Evolutionary conservation across 2,113 vertebrate species (phyloP).

Genomic region (Petroica traversi): DNA sequence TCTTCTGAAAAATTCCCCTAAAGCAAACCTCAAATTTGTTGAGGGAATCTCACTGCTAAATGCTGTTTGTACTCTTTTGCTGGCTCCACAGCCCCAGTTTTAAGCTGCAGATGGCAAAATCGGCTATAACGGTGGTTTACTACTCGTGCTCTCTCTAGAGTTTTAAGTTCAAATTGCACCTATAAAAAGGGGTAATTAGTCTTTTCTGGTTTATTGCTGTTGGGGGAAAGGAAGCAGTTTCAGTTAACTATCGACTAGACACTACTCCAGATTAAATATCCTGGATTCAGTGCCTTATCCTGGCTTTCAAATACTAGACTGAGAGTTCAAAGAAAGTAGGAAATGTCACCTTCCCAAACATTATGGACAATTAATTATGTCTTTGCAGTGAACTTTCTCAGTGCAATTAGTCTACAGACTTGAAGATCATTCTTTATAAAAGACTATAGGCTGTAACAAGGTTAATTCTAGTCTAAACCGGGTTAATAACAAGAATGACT

Average conservation of each 20-base stretch:
- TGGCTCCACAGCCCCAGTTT: slow-evolving; percentile 27
- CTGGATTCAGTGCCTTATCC: slow-evolving; percentile 6
- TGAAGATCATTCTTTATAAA: slow-evolving; percentile 66
- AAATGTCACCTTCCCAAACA: slow-evolving; percentile 76
- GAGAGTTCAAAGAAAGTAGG: slow-evolving; percentile 63
- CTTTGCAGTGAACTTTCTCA: slow-evolving; percentile 52
- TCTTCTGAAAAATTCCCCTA: not conserved
- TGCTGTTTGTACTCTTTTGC: not conserved
- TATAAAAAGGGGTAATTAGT: slow-evolving; percentile 74
- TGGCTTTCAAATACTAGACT: slow-evolving; percentile 44
- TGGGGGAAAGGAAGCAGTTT: slow-evolving; percentile 60
- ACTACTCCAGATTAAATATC: slow-evolving; percentile 60
- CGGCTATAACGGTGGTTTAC: slow-evolving; percentile 43
- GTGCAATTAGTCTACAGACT: slow-evolving; percentile 53
- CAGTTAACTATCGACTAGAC: slow-evolving; percentile 61
- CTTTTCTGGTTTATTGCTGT: slow-evolving; percentile 63
- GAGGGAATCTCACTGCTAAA: not conserved
- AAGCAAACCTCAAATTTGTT: not conserved
- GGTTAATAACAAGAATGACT: slow-evolving; percentile 53
- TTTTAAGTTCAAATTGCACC: slow-evolving; percentile 68
- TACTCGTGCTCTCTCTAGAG: slow-evolving; percentile 51
- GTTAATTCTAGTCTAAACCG: slow-evolving; percentile 66
- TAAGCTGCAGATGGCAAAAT: slow-evolving; percentile 66
- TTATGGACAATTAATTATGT: slow-evolving; percentile 68
- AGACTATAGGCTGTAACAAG: slow-evolving; percentile 43